phyloP scores from a whole-genome alignment of 1,140 invertebrate genomes.

The Lanistes nyassanus region DNA sequence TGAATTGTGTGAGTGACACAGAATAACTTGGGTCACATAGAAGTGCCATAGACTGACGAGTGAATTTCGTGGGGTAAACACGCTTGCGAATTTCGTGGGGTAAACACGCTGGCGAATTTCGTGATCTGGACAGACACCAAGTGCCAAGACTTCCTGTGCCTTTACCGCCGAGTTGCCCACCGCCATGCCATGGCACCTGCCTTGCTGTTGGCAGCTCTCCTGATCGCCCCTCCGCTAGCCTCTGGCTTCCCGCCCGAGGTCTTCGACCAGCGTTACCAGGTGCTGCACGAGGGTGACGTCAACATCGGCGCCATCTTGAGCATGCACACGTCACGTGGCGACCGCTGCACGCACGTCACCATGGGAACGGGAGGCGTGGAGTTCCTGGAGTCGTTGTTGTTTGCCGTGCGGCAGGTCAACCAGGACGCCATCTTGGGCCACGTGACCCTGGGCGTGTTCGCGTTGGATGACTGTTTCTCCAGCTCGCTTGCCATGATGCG shows the following conservation, averaged over 20 bases:
- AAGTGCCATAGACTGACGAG: no score
- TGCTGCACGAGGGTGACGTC: conserved; percentile 33
- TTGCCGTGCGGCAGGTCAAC: conserved; percentile 43
- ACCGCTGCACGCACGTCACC: conserved; percentile 26
- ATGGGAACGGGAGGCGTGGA: conserved; percentile 28
- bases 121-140: no score
- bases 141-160: no score
- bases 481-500: conserved; percentile 38
- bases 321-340: conserved; percentile 31
- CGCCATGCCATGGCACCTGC: no score
- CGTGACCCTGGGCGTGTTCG: conserved; percentile 37
- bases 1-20: no score
- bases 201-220: no score
- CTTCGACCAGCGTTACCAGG: conserved; percentile 20
- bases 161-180: no score
- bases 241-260: conserved; percentile 32
- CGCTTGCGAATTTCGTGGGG: no score
- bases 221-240: neutral
- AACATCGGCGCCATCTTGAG: conserved; percentile 44
- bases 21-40: no score
- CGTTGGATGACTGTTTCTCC: conserved; percentile 42
- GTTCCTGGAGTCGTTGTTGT: conserved; percentile 39
- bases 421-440: conserved; percentile 34
- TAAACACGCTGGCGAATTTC: no score
- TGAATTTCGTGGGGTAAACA: no score